Percentiles rank a stretch among this genome's conserved stretches.
phyloP scores from a whole-genome alignment of 1,140 invertebrate genomes.

The Trinorchestia longiramus region DNA sequence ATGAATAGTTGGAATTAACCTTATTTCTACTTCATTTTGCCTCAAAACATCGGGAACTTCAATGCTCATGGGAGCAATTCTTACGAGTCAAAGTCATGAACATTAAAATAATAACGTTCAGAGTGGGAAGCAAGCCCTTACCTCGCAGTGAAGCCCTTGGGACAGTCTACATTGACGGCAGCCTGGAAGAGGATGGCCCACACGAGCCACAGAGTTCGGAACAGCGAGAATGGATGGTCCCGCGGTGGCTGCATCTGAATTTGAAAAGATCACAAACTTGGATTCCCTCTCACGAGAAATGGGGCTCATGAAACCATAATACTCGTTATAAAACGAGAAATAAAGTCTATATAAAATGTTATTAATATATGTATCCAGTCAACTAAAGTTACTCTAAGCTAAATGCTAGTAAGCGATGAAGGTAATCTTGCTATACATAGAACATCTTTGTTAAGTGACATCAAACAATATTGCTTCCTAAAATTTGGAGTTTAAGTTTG shows the following conservation, averaged over 20 bases:
- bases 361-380: too few species aligned
- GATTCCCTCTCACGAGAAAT: neutral
- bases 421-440: too few species aligned
- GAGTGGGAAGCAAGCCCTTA: conserved; percentile 66
- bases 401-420: too few species aligned
- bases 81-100: neutral
- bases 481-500: too few species aligned
- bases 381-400: too few species aligned
- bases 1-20: too few species aligned
- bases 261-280: neutral
- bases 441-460: too few species aligned
- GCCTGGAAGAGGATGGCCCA: conserved; percentile 98
- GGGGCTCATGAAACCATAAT: too few species aligned
- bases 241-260: conserved; percentile 67
- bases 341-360: too few species aligned
- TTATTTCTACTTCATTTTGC: neutral
- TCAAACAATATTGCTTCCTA: too few species aligned
- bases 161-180: conserved; percentile 95
- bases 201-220: conserved; percentile 97
- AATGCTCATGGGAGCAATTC: neutral
- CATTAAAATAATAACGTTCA: neutral
- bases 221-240: conserved; percentile 87
- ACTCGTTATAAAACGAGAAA: too few species aligned
- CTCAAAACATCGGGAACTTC: neutral
- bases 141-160: conserved; percentile 89